Evolutionary conservation across 2,113 vertebrate species (phyloP).

Genomic region (Pogona vitticeps): DNA sequence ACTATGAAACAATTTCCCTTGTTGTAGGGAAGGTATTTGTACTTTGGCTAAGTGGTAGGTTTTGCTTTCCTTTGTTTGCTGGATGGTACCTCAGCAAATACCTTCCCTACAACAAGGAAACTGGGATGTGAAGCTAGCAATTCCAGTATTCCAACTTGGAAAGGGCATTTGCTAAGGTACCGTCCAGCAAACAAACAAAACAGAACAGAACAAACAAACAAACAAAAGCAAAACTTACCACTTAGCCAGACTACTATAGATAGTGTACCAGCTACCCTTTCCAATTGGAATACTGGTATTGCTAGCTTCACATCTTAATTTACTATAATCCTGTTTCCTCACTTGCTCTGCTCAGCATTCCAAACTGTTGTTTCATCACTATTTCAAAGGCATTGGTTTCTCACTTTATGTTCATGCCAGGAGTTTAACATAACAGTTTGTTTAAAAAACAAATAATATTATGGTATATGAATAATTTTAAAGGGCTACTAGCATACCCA

Average conservation of each 20-base stretch:
- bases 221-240: too few species aligned
- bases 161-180: too few species aligned
- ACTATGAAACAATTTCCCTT: neutral
- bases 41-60: too few species aligned
- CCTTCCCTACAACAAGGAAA: too few species aligned
- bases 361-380: neutral
- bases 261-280: neutral
- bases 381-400: neutral
- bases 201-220: too few species aligned
- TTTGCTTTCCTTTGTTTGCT: too few species aligned
- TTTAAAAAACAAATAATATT: neutral
- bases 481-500: neutral
- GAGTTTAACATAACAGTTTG: neutral
- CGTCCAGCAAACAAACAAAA: too few species aligned
- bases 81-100: too few species aligned
- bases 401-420: neutral
- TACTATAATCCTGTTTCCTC: neutral
- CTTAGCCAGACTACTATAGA: neutral
- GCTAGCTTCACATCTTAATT: neutral
- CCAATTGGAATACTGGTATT: too few species aligned
- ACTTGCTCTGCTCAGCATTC: neutral
- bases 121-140: too few species aligned
- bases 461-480: neutral
- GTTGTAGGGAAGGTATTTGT: neutral
- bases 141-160: too few species aligned